Conservation (phyloP, 2,113 vertebrate species). For the Synodontis membranacea region DNA sequence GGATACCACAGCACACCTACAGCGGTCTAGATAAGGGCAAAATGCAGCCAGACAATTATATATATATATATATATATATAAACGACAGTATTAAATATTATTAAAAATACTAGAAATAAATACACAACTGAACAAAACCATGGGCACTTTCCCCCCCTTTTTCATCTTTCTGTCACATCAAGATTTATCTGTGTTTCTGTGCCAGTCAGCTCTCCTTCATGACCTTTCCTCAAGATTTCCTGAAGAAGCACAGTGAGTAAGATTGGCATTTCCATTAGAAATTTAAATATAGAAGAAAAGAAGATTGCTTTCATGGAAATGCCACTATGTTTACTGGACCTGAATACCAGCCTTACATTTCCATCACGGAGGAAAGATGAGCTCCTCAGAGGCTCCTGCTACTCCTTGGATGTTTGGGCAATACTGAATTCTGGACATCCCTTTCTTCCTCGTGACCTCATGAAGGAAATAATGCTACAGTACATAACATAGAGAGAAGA, state of each 20-base stretch:
- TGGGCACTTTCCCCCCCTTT: background rate
- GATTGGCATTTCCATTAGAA: constrained; percentile 9
- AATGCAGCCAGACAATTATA: too few relatives aligned
- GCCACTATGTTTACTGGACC: constrained; percentile 7
- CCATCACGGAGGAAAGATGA: background rate
- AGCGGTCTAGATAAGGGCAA: too few relatives aligned
- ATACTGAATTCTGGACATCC: background rate
- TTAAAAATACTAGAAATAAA: background rate
- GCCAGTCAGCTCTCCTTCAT: too few relatives aligned
- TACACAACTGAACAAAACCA: background rate
- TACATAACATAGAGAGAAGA: background rate
- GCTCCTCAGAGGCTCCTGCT: background rate
- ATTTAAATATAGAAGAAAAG: background rate
- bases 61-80: too few relatives aligned
- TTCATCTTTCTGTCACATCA: background rate
- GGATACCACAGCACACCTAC: too few relatives aligned
- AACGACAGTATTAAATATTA: too few relatives aligned
- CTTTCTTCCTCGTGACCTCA: background rate
- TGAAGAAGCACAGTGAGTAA: background rate
- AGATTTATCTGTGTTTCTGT: background rate
- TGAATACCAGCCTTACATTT: background rate
- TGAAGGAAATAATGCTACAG: background rate
- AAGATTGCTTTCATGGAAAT: constrained; percentile 18
- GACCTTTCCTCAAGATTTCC: constrained; percentile 1
- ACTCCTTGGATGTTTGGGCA: background rate